These are phyloP conservation scores for Pygoscelis antarcticus DNA, from an alignment of 2,113 vertebrate genomes.

Conservation along the genomic window DNA sequence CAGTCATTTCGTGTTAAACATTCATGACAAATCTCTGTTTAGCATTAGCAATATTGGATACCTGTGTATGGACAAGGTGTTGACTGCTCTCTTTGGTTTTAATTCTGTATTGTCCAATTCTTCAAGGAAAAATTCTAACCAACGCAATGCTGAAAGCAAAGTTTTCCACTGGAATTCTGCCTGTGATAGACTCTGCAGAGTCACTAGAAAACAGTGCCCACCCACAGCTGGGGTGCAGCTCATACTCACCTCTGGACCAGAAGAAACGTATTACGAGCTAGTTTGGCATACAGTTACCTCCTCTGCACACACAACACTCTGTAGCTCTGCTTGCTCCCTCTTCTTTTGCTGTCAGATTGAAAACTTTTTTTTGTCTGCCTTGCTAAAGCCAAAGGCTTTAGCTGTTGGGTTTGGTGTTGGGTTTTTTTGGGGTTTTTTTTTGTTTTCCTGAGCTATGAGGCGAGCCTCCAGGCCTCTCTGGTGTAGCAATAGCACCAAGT, in stretches of 20 bases:
- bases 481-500: background rate
- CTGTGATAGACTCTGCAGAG: fast-evolving
- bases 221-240: fast-evolving
- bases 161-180: background rate
- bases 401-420: background rate
- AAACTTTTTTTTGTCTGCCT: background rate
- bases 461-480: background rate
- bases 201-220: too few relatives aligned
- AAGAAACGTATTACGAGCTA: fast-evolving
- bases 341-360: background rate
- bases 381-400: background rate
- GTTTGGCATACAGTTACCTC: background rate
- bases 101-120: background rate
- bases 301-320: background rate
- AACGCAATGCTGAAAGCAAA: background rate
- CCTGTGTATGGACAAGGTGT: background rate
- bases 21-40: background rate
- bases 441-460: background rate
- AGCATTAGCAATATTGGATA: background rate
- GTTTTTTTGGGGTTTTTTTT: background rate
- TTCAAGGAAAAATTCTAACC: background rate
- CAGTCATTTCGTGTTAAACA: background rate
- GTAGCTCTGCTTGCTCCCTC: background rate
- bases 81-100: background rate
- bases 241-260: background rate